A percentile compares a stretch with the other conserved stretches of the same genome.
Conservation (phyloP, 2,797 vertebrate species). For the Onychomys leucogaster region DNA sequence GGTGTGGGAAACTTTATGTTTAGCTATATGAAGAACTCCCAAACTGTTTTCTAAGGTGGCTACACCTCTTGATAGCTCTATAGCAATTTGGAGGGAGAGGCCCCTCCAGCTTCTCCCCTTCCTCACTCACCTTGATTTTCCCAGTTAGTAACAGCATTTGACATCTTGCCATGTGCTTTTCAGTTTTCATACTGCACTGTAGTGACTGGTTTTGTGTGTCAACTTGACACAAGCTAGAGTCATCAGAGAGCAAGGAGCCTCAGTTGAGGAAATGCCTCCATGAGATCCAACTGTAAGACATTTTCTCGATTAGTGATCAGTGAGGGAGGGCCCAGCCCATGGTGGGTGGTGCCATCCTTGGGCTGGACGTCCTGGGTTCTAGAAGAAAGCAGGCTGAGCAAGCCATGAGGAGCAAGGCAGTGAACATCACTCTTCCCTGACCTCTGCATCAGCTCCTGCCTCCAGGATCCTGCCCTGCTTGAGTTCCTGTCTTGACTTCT, state of each 20-base stretch:
- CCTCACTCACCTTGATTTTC: background rate
- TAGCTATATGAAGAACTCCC: constrained; percentile 11
- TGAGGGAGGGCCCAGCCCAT: background rate
- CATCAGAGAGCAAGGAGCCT: background rate
- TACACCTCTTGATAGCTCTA: background rate
- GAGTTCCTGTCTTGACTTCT: background rate
- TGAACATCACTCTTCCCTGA: background rate
- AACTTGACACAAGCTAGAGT: background rate
- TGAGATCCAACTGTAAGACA: background rate
- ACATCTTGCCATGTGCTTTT: background rate
- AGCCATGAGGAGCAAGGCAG: background rate
- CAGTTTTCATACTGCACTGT: background rate
- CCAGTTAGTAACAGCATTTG: background rate
- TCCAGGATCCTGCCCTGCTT: background rate
- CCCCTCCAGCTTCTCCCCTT: background rate
- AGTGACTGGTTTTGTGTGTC: background rate
- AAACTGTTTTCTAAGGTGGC: background rate
- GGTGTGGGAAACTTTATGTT: background rate
- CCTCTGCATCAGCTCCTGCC: background rate
- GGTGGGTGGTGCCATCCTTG: background rate
- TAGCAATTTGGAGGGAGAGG: background rate
- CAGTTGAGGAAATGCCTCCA: background rate
- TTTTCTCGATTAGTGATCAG: background rate
- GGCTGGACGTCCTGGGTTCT: background rate
- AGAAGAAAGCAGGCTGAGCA: background rate